Conservation (phyloP, 2,888 invertebrate genomes). For the Pheosia tremula region DNA sequence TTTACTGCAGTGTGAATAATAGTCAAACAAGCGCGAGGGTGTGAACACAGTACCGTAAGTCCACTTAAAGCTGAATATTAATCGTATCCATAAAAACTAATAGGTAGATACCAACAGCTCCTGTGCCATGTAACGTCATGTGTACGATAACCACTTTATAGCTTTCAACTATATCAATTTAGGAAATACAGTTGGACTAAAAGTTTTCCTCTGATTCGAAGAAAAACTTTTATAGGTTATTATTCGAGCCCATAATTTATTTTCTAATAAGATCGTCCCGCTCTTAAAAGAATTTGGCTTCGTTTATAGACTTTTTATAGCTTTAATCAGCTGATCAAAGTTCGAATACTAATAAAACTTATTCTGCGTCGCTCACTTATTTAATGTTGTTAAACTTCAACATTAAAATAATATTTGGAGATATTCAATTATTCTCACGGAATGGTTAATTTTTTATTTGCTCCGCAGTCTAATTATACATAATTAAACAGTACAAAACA, state of each 20-base stretch:
- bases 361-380: not conserved
- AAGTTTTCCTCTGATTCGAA: conserved; percentile 15
- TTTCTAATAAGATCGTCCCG: conserved; percentile 16
- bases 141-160: conserved; percentile 11
- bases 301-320: conserved; percentile 12
- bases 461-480: conserved; percentile 1
- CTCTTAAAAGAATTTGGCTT: conserved; percentile 14
- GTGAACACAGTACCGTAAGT: conserved; percentile 33
- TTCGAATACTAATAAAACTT: not conserved
- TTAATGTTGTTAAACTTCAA: not conserved
- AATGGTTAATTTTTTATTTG: conserved; percentile 1
- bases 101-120: not conserved
- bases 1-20: conserved; percentile 30
- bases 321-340: conserved; percentile 11
- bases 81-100: not conserved
- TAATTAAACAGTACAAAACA: conserved; percentile 5
- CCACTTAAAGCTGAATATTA: not conserved
- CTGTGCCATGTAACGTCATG: not conserved
- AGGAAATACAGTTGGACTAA: not conserved
- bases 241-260: conserved; percentile 10
- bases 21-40: conserved; percentile 24
- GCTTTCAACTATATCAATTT: conserved; percentile 14
- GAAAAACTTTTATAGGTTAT: conserved; percentile 7
- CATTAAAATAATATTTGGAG: not conserved
- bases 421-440: not conserved